Conservation (phyloP, 2,797 vertebrate genomes). For the Micrastur ruficollis region DNA sequence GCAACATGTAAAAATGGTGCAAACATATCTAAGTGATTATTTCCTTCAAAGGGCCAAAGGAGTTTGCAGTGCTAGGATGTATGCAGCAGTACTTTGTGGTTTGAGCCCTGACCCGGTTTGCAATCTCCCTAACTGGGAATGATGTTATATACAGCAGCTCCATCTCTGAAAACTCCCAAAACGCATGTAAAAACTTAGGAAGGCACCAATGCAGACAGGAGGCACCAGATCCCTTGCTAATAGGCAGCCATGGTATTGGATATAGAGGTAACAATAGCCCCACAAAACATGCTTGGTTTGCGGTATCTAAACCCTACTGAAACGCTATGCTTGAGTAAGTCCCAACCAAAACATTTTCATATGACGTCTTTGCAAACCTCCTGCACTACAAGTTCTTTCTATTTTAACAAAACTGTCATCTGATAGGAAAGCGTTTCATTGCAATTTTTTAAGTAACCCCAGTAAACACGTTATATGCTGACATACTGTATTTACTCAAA, state of each 20-base stretch:
- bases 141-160: not conserved
- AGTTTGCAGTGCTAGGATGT: not conserved
- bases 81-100: not conserved
- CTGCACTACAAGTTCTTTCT: not conserved
- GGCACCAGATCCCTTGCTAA: not conserved
- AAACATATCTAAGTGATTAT: not conserved
- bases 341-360: not conserved
- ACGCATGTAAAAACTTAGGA: not conserved
- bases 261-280: not conserved
- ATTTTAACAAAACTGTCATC: not conserved
- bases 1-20: fast-evolving
- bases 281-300: not conserved
- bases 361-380: fast-evolving
- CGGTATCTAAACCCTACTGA: not conserved
- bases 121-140: not conserved
- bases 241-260: not conserved
- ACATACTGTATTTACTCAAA: not conserved
- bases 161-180: not conserved
- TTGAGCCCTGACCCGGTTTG: not conserved
- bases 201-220: not conserved
- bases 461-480: not conserved
- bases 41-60: not conserved
- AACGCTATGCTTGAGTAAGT: not conserved
- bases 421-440: not conserved
- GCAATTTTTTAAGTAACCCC: not conserved